A percentile compares a stretch with the other conserved stretches of the same genome.
phyloP scores from a whole-genome alignment of 2,888 invertebrate species.

The Mythimna ferrago region DNA sequence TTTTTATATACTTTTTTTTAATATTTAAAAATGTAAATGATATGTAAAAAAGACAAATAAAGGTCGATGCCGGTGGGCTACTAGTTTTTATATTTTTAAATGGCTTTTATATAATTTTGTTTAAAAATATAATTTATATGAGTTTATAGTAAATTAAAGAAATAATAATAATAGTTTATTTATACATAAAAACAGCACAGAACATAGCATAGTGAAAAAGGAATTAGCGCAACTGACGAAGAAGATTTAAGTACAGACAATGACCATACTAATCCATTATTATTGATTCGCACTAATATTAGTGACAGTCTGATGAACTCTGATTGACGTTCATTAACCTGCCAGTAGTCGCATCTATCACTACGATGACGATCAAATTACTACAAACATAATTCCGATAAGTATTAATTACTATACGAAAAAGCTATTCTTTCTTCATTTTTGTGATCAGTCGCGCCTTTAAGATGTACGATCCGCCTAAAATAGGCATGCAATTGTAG shows the following conservation, averaged over 20 bases:
- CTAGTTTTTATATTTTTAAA: too few species aligned
- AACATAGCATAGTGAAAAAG: too few species aligned
- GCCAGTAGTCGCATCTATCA: conserved; percentile 16
- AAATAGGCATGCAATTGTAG: conserved; percentile 35
- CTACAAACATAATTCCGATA: conserved; percentile 37
- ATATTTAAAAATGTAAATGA: too few species aligned
- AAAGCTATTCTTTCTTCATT: conserved; percentile 40
- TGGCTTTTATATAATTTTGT: too few species aligned
- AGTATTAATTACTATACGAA: conserved; percentile 39
- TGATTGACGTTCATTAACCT: conserved; percentile 22
- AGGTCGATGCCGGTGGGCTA: too few species aligned
- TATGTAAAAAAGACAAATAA: too few species aligned
- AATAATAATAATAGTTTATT: too few species aligned
- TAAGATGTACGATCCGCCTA: conserved; percentile 7
- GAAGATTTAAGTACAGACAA: neutral
- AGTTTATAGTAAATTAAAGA: too few species aligned
- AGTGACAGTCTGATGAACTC: conserved; percentile 29
- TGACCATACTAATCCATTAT: neutral
- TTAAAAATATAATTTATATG: too few species aligned
- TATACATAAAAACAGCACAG: too few species aligned
- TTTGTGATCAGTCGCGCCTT: conserved; percentile 30
- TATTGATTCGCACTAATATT: conserved; percentile 20
- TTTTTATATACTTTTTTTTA: too few species aligned
- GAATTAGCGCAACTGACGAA: neutral
- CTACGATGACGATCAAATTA: conserved; percentile 49